These are phyloP conservation scores for Gryon sp. DNA, from an alignment of 1,140 invertebrate species.

Conservation along the genomic window DNA sequence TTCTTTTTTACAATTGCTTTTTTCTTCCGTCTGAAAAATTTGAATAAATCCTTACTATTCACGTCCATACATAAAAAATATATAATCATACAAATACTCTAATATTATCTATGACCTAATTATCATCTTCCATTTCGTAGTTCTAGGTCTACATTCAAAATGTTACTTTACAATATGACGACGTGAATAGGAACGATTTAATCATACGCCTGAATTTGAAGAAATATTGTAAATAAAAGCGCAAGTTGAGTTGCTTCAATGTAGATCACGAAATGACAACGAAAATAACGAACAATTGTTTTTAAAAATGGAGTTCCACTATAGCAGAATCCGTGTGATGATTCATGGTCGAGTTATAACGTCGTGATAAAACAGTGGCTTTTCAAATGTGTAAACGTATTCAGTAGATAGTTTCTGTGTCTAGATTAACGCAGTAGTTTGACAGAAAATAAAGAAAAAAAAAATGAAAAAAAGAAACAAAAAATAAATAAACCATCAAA, in stretches of 20 bases:
- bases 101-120: constrained; percentile 4
- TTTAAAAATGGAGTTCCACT: constrained; percentile 16
- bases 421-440: constrained; percentile 72
- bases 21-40: background rate
- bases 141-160: constrained; percentile 13
- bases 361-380: constrained; percentile 63
- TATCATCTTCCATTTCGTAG: constrained; percentile 17
- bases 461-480: too few species aligned
- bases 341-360: constrained; percentile 35
- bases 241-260: constrained; percentile 17
- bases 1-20: too few species aligned
- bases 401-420: constrained; percentile 76
- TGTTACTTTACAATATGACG: background rate
- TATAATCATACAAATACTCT: background rate
- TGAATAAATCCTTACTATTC: constrained; percentile 2
- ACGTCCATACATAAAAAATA: background rate
- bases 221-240: constrained; percentile 2
- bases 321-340: constrained; percentile 16
- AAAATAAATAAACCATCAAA: too few species aligned
- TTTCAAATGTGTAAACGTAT: constrained; percentile 74
- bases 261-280: constrained; percentile 33
- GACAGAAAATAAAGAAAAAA: constrained; percentile 59
- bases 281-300: constrained; percentile 34
- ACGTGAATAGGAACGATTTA: constrained; percentile 17
- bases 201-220: constrained; percentile 15